These are phyloP conservation scores for Oscheius sp. DNA, from an alignment of 1,140 invertebrate species.

Conservation along the genomic window DNA sequence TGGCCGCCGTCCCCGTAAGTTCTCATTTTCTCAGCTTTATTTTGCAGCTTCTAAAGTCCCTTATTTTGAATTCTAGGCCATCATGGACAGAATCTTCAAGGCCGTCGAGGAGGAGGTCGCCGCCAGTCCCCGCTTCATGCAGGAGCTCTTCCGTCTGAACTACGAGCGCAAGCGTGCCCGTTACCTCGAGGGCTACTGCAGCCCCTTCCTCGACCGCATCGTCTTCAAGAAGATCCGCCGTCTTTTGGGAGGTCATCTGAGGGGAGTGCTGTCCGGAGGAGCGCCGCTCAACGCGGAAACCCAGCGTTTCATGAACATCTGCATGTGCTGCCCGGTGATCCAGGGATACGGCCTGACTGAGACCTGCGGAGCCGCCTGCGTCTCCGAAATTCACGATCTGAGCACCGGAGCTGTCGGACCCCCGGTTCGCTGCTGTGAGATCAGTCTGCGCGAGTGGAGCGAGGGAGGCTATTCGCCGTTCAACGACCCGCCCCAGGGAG, in stretches of 20 bases:
- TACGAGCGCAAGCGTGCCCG: conserved; percentile 34
- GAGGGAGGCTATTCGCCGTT: conserved; percentile 35
- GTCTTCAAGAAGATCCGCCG: conserved; percentile 38
- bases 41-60: too few relatives aligned
- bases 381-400: conserved; percentile 33
- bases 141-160: conserved; percentile 36
- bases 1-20: conserved; percentile 31
- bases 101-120: conserved; percentile 38
- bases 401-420: conserved; percentile 35
- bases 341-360: conserved; percentile 38
- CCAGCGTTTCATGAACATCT: conserved; percentile 40
- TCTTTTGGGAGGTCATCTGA: conserved; percentile 32
- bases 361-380: conserved; percentile 35
- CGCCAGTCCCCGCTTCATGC: conserved; percentile 35
- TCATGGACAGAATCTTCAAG: conserved; percentile 40
- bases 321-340: conserved; percentile 38
- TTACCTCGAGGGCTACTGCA: conserved; percentile 37
- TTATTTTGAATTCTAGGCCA: neutral
- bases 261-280: conserved; percentile 32
- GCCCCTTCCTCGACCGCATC: conserved; percentile 35
- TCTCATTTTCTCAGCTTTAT: too few relatives aligned
- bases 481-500: conserved; percentile 67
- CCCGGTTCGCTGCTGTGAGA: conserved; percentile 33
- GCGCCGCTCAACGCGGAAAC: conserved; percentile 34
- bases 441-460: conserved; percentile 26